Base-by-base conservation (phyloP, 2,113 vertebrate genomes). In the Ellobius talpinus region DNA sequence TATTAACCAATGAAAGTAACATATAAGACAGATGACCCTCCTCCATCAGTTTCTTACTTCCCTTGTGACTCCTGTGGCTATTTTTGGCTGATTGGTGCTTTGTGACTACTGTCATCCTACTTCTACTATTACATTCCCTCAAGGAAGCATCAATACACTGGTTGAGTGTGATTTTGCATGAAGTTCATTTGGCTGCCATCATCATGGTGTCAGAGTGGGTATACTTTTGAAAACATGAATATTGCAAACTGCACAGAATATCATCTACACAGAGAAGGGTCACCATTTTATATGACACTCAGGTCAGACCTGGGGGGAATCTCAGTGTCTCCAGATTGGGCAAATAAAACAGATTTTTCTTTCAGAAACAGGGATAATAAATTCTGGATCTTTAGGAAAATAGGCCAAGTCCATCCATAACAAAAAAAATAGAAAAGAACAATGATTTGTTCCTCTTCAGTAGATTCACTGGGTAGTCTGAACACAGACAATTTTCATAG, bases 401-500 rank as follows among this genome's bases (percentile, higher is more conserved):
- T 19, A 85, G 6, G 33, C 24, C 47, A 94, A 82, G 19, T 13
- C 24, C 14, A 77, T 31, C 23, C 5, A 82, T 66, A 97, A 1
- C 13, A 77, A 29, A 4, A 79, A 4, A 2, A 50, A 36, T 7
- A 88, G 50, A 70, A 29, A 85, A 77, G 26, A 65, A 1, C 7
- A 8, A 26, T 24, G 12, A 7, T 85, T 92, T 8, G 16, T 63
- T 90, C 8, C 1, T 90, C 7, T 73, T 87, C 13, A 82, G 3
- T 0, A 19, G 50, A 23, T 42, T 29, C 31, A 14, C 19, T 92
- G 77, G 19, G 29, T 61, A 10, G 36, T 17, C 24, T 24, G 24
- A 42, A 8, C 50, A 0, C 14, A 0, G 33, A 33, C 0, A 85
- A 9, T 4, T 3, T 29, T 45, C 12, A 3, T 3, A 9, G 24